phyloP scores from a whole-genome alignment of 2,888 invertebrate genomes.

The Syritta pipiens region DNA sequence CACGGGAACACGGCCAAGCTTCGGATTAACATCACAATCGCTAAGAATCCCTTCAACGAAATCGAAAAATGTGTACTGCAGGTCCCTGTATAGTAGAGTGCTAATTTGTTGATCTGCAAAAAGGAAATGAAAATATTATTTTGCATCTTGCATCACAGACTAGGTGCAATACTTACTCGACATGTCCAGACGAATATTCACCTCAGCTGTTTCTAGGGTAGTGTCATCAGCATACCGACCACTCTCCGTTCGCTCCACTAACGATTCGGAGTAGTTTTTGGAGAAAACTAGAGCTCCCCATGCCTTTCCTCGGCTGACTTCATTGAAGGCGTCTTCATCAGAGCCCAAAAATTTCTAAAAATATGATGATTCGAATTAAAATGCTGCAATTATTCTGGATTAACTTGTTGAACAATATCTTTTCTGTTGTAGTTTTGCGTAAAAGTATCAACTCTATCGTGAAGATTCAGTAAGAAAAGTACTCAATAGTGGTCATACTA shows the following conservation, averaged over 20 bases:
- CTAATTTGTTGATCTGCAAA: constrained; percentile 93
- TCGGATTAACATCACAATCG: constrained; percentile 84
- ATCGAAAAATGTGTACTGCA: constrained; percentile 86
- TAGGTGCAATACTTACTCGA: constrained; percentile 86
- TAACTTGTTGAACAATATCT: too few species aligned
- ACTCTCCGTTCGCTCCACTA: constrained; percentile 83
- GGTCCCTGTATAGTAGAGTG: constrained; percentile 86
- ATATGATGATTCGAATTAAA: too few species aligned
- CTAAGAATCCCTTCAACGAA: constrained; percentile 84
- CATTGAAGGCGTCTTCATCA: constrained; percentile 70
- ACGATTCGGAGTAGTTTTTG: constrained; percentile 86
- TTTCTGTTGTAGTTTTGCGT: too few species aligned
- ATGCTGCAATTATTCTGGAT: too few species aligned
- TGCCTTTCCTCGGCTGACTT: constrained; percentile 85
- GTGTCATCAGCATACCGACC: constrained; percentile 82
- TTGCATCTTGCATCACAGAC: not conserved
- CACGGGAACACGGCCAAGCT: constrained; percentile 79
- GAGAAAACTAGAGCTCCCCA: constrained; percentile 89
- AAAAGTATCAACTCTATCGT: too few species aligned
- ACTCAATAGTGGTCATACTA: too few species aligned
- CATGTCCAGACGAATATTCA: constrained; percentile 89
- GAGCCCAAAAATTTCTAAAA: too few species aligned
- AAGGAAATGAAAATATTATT: not conserved
- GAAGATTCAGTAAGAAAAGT: too few species aligned
- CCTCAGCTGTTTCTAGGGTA: constrained; percentile 83